phyloP scores from a whole-genome alignment of 2,113 vertebrate genomes.

The Periophthalmus modestus region DNA sequence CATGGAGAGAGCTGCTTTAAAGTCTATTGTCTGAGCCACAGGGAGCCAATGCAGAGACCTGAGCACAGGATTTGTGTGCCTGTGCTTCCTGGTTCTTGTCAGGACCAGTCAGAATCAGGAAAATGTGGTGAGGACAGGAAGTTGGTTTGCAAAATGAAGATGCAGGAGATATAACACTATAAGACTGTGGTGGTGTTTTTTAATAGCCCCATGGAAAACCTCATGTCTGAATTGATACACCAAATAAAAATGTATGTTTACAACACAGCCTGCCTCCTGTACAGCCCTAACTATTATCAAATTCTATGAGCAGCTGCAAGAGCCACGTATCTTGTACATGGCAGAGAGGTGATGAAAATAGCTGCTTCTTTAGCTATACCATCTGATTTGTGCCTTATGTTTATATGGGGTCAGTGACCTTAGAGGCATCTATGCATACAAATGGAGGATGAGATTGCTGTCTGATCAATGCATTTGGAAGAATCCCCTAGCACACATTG shows the following conservation, averaged over 20 bases:
- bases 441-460: constrained; percentile 19
- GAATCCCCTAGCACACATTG: neutral
- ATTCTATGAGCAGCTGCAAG: constrained; percentile 18
- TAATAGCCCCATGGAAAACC: neutral
- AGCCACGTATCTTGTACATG: constrained; percentile 16
- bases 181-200: neutral
- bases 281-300: constrained; percentile 12
- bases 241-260: constrained; percentile 10
- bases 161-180: too few species aligned
- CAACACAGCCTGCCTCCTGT: neutral
- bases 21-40: too few species aligned
- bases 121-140: too few species aligned
- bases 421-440: constrained; percentile 5
- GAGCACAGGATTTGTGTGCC: too few species aligned
- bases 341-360: neutral
- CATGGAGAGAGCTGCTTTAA: too few species aligned
- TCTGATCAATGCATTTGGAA: constrained; percentile 10
- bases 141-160: too few species aligned
- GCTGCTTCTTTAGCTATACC: constrained; percentile 19
- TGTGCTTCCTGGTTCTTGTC: too few species aligned
- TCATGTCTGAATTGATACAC: neutral
- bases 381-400: constrained; percentile 10
- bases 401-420: constrained; percentile 20
- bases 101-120: too few species aligned
- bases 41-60: too few species aligned